A percentile compares a stretch with the other conserved stretches of the same genome.
These are phyloP conservation scores for Acanthopleura granulata DNA, from an alignment of 2,888 invertebrate species.

Conservation along the genomic window DNA sequence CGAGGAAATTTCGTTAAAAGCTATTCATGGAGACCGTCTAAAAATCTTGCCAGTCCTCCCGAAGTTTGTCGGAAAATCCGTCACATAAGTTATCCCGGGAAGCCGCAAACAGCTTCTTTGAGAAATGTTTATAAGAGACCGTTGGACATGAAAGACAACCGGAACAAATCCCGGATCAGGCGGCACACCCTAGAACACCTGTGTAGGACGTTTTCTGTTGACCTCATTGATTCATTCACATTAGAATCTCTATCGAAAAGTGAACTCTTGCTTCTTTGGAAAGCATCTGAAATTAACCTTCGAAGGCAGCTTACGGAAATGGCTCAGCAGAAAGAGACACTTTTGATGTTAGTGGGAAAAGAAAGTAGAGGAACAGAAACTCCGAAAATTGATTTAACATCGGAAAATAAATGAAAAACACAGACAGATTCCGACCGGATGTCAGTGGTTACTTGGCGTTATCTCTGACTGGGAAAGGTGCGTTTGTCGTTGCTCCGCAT, in stretches of 20 bases:
- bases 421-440: no score
- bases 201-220: constrained; percentile 11
- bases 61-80: neutral
- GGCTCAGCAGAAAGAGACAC: constrained; percentile 1
- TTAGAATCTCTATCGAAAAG: constrained; percentile 8
- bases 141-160: constrained; percentile 15
- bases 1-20: neutral
- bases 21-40: neutral
- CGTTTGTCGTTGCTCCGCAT: no score
- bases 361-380: no score
- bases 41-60: neutral
- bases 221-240: constrained; percentile 15
- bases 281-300: constrained; percentile 18
- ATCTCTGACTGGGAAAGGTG: no score
- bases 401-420: no score
- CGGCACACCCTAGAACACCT: neutral
- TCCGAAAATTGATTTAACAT: no score
- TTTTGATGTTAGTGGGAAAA: neutral
- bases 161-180: constrained; percentile 12
- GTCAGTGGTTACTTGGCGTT: no score
- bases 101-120: neutral
- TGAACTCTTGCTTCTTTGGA: constrained; percentile 7
- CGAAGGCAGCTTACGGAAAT: neutral
- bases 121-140: neutral
- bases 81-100: neutral